Base-by-base conservation (phyloP, 2,888 invertebrate genomes). In the Leistus spinibarbis region DNA sequence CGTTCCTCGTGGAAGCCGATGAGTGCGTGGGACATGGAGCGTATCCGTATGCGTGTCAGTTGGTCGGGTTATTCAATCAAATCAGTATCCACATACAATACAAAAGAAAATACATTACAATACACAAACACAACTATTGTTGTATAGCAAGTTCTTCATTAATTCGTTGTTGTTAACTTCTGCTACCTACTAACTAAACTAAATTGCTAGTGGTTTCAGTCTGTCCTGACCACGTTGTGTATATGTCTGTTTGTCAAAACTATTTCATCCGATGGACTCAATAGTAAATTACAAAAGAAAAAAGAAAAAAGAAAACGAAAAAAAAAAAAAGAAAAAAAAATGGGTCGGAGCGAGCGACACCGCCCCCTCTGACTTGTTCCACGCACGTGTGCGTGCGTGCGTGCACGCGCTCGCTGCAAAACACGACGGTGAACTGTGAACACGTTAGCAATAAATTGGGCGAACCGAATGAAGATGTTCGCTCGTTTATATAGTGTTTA, bases 381-480 rank as follows among this genome's bases (percentile, higher is more conserved):
- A 64, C 24, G 16, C 64, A 64, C 64, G 23, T 64, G 24, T 23
- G 56, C 68, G 74, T 68, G 63, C 63, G 67, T 63, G 66, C 66
- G 57, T 73, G 66, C 66, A 67, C 60, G 70, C 54, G 40, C 40
- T 40, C 40, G 40, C 13, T 40, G 40, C 40, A 40, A 63, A 64
- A 71, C 56, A 72, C 65, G 22, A 22, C 66, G 73, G 73, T 82
- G 83, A 82, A 84, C 83, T 83, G 60, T 66, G 77, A 79, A 82
- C 81, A 83, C 81, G 81, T 83, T 84, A 84, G 84, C 84, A 84
- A 85, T 84, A 85, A 40, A 84, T 83, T 83, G 84, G 81, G 82
- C 82, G 83, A 81, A 80, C 82, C 78, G 79, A 78, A 24, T 80
- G 81, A 79, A 79, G 79, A 24, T 80, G 81, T 80, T 82, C 83